A percentile compares a stretch with the other conserved stretches of the same genome.
phyloP scores from a whole-genome alignment of 2,888 invertebrate species.

The Trachelus troglodyta region DNA sequence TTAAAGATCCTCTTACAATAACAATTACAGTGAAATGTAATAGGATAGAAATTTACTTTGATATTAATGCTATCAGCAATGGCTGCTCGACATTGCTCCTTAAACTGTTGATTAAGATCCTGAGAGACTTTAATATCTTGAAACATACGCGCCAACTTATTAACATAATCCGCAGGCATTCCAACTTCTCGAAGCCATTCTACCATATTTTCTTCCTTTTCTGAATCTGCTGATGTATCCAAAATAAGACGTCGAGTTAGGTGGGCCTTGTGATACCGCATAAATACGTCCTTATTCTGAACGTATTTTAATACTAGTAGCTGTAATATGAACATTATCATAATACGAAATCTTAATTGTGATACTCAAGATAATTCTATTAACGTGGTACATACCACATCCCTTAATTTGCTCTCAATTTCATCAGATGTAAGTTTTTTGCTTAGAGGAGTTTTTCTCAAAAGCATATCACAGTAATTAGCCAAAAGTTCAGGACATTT shows the following conservation, averaged over 20 bases:
- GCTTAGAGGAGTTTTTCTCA: conserved; percentile 95
- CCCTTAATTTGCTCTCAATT: conserved; percentile 91
- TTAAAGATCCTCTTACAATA: not conserved
- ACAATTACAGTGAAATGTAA: not conserved
- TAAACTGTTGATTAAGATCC: conserved; percentile 94
- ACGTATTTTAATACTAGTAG: conserved; percentile 98
- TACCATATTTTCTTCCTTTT: conserved; percentile 99
- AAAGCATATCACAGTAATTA: conserved; percentile 99
- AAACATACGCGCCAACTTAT: conserved; percentile 97
- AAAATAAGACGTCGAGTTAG: conserved; percentile 94
- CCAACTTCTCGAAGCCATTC: conserved; percentile 98
- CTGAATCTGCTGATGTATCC: conserved; percentile 98
- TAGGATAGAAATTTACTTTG: conserved; percentile 68
- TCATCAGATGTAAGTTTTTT: conserved; percentile 97
- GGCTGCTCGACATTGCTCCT: conserved; percentile 78
- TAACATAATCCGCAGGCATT: conserved; percentile 99
- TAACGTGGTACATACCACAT: conserved; percentile 75
- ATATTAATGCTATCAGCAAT: conserved; percentile 94
- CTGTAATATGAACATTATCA: conserved; percentile 52
- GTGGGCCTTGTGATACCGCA: conserved; percentile 99
- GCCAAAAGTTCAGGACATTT: conserved; percentile 98
- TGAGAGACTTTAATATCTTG: conserved; percentile 98
- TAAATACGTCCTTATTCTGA: conserved; percentile 99
- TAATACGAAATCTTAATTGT: conserved; percentile 1
- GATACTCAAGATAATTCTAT: conserved; percentile 8